phyloP scores from a whole-genome alignment of 1,140 invertebrate species.

The Magallana ariakensis region DNA sequence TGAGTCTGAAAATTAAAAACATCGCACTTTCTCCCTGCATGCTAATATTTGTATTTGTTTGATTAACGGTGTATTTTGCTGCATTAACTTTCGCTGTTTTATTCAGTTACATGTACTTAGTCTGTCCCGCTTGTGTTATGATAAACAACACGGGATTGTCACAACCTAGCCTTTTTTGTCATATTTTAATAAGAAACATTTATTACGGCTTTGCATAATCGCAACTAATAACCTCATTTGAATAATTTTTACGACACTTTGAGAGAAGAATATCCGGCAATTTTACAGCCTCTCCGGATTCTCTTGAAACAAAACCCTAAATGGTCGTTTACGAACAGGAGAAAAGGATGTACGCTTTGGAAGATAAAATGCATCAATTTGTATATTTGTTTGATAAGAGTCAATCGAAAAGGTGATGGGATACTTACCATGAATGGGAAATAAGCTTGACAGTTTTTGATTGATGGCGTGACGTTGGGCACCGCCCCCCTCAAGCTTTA shows the following conservation, averaged over 20 bases:
- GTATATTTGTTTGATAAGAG: not conserved
- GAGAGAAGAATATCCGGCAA: no score
- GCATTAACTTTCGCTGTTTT: no score
- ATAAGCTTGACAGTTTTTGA: constrained; percentile 23
- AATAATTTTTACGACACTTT: not conserved
- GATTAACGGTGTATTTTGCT: no score
- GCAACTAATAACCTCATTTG: constrained; percentile 6
- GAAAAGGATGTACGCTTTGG: no score
- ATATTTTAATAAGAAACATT: not conserved
- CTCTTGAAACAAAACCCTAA: no score
- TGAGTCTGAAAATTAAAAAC: no score
- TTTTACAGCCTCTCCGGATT: no score
- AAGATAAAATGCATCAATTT: no score
- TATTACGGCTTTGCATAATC: not conserved
- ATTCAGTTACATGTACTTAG: no score
- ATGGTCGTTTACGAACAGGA: no score
- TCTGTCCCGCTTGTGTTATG: not conserved
- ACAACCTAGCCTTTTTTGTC: not conserved
- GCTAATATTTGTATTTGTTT: no score
- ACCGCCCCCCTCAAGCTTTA: constrained; percentile 22
- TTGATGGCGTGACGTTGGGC: constrained; percentile 22
- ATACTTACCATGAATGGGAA: constrained; percentile 29
- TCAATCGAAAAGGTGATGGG: not conserved
- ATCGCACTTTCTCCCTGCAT: no score
- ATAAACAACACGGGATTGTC: constrained; percentile 10